Base-by-base conservation (phyloP, 2,113 vertebrate species). In the Pseudorhombus dupliciocellatus region DNA sequence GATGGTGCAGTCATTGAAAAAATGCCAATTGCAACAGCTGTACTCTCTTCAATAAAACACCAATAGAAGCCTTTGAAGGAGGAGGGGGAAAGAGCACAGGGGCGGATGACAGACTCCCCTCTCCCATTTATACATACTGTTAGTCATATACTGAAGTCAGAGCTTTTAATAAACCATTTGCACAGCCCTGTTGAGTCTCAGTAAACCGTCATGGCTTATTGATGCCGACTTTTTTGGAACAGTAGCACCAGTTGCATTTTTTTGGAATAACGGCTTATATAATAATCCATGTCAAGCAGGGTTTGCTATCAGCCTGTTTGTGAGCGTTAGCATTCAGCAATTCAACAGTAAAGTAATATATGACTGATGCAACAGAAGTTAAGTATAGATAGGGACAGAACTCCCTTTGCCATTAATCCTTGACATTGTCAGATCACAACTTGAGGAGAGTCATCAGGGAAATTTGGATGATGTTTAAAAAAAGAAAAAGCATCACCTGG, bases 21-120 rank as follows among this genome's bases (percentile, higher is more conserved):
- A 78, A 25, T n/a, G 37, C 42, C 62, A 57, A 52, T 73, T 12
- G 26, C 66, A 75, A 84, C 83, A 89, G 83, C 85, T 89, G 81
- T 72, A 79, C 14, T 76, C 78, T 84, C 83, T 73, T 82, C 79
- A 89, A 83, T 86, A 79, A 87, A 89, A 89, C 68, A 81, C 18
- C 78, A 78, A 80, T 79, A 76, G 79, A 60, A 61, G 46, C 59
- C 62, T 84, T 87, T 84, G 83, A 89, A n/a, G 80, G 64, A 73
- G 70, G 65, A 64, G 67, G 55, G 51, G 53, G 12, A 70, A 60
- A 69, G 76, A 81, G 73, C 71, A 64, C 14, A 66, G 70, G 66
- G 53, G 62, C 58, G 64, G 63, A 59, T 22, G 18, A 63, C 46
- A 55, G 83, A 52, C 61, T 6, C 64, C 48, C 10, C 70, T 67